phyloP scores from a whole-genome alignment of 2,797 vertebrate genomes.

The Phalloptychus januarius region DNA sequence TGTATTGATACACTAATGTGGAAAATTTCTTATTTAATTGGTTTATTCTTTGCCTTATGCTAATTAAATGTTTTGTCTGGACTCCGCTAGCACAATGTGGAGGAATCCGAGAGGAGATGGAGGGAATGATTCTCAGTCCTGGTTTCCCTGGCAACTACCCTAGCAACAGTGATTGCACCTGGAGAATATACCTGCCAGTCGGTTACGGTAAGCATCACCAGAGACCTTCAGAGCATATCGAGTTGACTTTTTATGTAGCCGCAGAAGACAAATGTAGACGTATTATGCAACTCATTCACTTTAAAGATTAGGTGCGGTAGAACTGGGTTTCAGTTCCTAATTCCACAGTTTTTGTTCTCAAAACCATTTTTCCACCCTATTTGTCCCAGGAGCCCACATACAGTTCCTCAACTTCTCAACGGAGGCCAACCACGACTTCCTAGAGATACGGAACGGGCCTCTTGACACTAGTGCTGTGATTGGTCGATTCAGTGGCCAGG shows the following conservation, averaged over 20 bases:
- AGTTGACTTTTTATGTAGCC: conserved; percentile 10
- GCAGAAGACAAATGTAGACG: conserved; percentile 1
- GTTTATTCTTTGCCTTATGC: conserved; percentile 12
- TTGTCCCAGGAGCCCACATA: conserved; percentile 88
- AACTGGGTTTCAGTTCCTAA: neutral
- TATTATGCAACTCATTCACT: neutral
- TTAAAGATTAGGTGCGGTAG: neutral
- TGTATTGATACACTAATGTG: neutral
- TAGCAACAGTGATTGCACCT: conserved; percentile 97
- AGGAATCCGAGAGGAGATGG: conserved; percentile 91
- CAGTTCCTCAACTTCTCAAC: conserved; percentile 98
- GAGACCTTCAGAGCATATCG: conserved; percentile 12
- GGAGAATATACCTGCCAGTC: conserved; percentile 93
- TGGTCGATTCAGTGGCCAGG: conserved; percentile 91
- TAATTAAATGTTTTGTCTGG: conserved; percentile 45
- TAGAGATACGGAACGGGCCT: conserved; percentile 95
- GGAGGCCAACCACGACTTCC: conserved; percentile 95
- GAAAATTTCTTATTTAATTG: neutral
- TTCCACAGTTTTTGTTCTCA: neutral
- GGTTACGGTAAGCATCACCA: conserved; percentile 89
- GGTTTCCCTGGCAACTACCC: conserved; percentile 99
- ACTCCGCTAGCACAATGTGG: conserved; percentile 90
- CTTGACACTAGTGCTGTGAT: conserved; percentile 93
- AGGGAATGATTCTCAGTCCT: conserved; percentile 96
- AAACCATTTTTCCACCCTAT: conserved; percentile 4